Percentiles rank a stretch among this genome's conserved stretches.
phyloP scores from a whole-genome alignment of 1,140 invertebrate species.

The Heliothis virescens region DNA sequence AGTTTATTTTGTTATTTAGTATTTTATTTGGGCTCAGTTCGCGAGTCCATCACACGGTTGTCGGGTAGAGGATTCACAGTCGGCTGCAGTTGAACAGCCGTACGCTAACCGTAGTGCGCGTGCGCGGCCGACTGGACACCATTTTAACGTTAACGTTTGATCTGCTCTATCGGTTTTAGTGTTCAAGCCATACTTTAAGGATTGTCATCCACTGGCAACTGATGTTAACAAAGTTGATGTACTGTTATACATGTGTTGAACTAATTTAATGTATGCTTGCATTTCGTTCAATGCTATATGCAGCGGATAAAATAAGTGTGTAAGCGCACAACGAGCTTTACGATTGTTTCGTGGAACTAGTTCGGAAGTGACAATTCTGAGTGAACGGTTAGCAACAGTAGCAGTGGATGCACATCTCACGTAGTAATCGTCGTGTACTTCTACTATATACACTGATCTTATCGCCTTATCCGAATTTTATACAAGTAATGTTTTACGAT shows the following conservation, averaged over 20 bases:
- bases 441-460: slow-evolving; percentile 55
- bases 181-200: not conserved
- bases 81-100: not conserved
- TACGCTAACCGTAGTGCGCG: not conserved
- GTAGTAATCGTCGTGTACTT: slow-evolving; percentile 34
- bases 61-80: slow-evolving; percentile 26
- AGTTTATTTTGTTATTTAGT: slow-evolving; percentile 84
- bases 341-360: no score
- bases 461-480: slow-evolving; percentile 66
- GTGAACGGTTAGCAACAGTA: not conserved
- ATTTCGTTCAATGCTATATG: no score
- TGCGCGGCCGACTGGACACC: not conserved
- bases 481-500: slow-evolving; percentile 54
- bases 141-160: slow-evolving; percentile 29
- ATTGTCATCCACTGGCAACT: slow-evolving; percentile 2
- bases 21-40: slow-evolving; percentile 71
- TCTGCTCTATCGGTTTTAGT: slow-evolving; percentile 1
- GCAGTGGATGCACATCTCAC: not conserved
- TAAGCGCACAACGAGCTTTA: not conserved
- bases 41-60: slow-evolving; percentile 42
- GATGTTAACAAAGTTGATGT: not conserved
- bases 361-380: no score
- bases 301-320: not conserved
- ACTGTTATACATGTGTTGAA: not conserved
- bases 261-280: no score